Evolutionary conservation across 2,797 vertebrate species (phyloP).

Genomic region (Microhierax caerulescens): DNA sequence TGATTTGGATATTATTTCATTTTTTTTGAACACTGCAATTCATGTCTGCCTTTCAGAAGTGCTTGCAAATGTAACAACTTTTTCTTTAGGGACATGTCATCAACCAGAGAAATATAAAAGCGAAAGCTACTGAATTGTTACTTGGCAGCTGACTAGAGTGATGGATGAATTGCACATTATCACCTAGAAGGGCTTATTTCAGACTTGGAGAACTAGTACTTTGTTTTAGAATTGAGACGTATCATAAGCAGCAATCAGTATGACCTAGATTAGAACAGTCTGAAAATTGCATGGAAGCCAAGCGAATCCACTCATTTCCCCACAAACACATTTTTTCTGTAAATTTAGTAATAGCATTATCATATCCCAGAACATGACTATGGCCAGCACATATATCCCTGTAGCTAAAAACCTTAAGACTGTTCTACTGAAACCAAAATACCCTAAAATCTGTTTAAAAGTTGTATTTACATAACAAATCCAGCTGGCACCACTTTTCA

Average conservation of each 20-base stretch:
- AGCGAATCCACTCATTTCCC: background rate
- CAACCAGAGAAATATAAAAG: background rate
- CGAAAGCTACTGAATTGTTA: background rate
- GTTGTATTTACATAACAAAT: background rate
- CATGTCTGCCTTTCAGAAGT: conserved; percentile 8
- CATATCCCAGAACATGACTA: background rate
- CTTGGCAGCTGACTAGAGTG: background rate
- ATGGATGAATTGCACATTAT: background rate
- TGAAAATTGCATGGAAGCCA: conserved; percentile 5
- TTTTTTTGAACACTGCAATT: background rate
- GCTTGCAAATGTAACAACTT: background rate
- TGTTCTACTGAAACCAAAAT: background rate
- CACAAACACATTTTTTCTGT: background rate
- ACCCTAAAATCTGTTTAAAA: background rate
- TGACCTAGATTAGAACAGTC: background rate
- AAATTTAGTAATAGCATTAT: background rate
- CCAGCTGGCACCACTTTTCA: background rate
- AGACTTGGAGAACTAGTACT: conserved; percentile 7
- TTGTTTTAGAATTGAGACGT: background rate
- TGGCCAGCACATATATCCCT: background rate
- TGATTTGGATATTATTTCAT: background rate
- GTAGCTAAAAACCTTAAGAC: background rate
- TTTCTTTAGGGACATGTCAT: background rate
- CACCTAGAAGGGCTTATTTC: conserved; percentile 10
- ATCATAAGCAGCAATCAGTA: background rate